Percentiles rank a stretch among this genome's conserved stretches.
Evolutionary conservation across 1,140 invertebrate genomes (phyloP).

Genomic region (Agrilus planipennis): DNA sequence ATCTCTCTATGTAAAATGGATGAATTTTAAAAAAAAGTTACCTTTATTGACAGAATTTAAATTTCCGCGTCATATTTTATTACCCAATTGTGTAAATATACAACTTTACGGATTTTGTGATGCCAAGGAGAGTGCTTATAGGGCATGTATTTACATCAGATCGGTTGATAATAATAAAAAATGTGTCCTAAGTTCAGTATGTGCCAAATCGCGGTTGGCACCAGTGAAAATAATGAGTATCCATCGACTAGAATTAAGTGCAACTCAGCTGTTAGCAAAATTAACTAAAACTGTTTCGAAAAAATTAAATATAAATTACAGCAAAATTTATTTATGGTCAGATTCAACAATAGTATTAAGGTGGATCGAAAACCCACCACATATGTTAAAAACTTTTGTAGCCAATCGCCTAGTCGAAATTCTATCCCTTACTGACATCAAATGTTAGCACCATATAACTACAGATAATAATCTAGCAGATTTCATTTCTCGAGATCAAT

Average conservation of each 20-base stretch:
- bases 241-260: conserved; percentile 16
- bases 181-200: conserved; percentile 5
- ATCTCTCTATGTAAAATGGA: conserved; percentile 1
- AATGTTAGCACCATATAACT: too few relatives aligned
- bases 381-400: too few relatives aligned
- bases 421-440: too few relatives aligned
- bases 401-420: too few relatives aligned
- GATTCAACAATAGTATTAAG: conserved; percentile 5
- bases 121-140: conserved; percentile 21
- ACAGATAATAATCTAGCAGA: too few relatives aligned
- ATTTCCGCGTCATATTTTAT: neutral
- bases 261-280: conserved; percentile 3
- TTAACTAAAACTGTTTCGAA: neutral
- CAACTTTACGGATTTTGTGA: conserved; percentile 23
- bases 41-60: neutral
- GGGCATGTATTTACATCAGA: conserved; percentile 19
- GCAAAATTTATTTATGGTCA: neutral
- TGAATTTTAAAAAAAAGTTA: conserved; percentile 1
- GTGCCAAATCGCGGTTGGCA: conserved; percentile 14
- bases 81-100: neutral
- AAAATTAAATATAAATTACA: neutral
- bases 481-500: too few relatives aligned
- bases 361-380: neutral
- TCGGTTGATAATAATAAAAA: conserved; percentile 4
- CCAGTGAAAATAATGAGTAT: conserved; percentile 13